Evolutionary conservation across 2,113 vertebrate genomes (phyloP).

Genomic region (Ia io): DNA sequence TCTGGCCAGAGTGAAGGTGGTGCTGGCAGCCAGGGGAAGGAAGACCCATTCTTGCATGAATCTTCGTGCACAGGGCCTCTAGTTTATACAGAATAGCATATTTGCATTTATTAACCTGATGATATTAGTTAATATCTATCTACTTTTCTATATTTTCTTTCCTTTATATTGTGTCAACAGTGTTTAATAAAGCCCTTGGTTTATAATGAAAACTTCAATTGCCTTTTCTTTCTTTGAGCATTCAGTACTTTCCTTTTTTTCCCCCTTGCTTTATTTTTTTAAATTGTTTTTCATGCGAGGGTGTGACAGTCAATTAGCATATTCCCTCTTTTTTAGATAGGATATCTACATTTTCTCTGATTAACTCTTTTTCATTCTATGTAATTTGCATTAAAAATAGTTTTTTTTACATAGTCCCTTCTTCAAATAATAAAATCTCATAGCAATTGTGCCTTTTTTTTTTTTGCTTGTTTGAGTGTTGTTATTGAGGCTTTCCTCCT

Average conservation of each 20-base stretch:
- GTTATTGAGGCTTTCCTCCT: neutral
- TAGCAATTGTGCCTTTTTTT: neutral
- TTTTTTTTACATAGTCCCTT: neutral
- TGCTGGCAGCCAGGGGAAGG: too few species aligned
- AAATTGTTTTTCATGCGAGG: too few species aligned
- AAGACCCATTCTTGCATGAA: too few species aligned
- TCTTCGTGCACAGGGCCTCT: too few species aligned
- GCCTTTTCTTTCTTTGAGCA: neutral
- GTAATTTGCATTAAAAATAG: neutral
- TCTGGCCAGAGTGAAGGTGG: too few species aligned
- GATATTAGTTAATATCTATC: neutral
- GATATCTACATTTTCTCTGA: neutral
- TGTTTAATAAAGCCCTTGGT: neutral
- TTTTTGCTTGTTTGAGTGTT: neutral
- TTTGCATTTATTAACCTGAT: neutral
- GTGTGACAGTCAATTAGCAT: too few species aligned
- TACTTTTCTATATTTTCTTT: neutral
- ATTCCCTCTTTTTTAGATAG: too few species aligned
- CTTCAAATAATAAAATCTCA: neutral
- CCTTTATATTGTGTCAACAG: neutral
- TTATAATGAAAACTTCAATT: neutral
- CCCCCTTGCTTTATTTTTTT: neutral
- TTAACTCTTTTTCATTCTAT: neutral
- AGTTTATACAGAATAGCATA: neutral
- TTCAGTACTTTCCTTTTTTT: neutral